Base-by-base conservation (phyloP, 1,140 invertebrate genomes). In the Drosophila paulistorum region DNA sequence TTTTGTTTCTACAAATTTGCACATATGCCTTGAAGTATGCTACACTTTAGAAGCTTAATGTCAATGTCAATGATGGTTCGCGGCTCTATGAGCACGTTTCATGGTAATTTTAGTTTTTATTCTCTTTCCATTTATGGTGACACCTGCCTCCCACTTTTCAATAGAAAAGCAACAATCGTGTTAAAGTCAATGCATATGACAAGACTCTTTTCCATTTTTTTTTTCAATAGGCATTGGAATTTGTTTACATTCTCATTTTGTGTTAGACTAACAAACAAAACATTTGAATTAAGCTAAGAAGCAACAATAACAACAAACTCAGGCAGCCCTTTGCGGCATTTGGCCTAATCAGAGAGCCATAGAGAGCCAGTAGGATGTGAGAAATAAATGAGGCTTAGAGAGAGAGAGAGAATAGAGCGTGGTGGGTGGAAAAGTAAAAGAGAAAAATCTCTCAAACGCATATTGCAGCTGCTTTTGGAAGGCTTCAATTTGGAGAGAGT, bases 181-280 rank as follows among this genome's bases (percentile, higher is more conserved):
- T 30, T 62, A 62, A 37, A 20, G 17, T 37, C 33, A 59, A 45
- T 62, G 23, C 17, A 62, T 45, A 41, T 41, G 17, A 63, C 26
- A 63, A 23, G 14, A 13, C 42, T 45, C 26, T 33, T 51, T 35
- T 63, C n/a, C 26, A 48, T 17, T 63, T 23, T 61, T 76, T 65
- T 68, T 68, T 30, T 30, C 30, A 58, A 45, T 14, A 48, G 41
- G 30, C 55, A 30, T 62, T 39, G 62, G 59, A 67, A 83, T 86
- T 86, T 86, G 83, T 86, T 86, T 86, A 87, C 83, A 80, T 86
- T 87, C 60, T 71, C 83, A 65, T 77, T 84, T 76, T 51, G 55
- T 68, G 71, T 41, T 68, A 26, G 39, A 51, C 37, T 59, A 39
- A 55, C 57, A 62, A 66, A 39, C 39, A 48, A 54, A 41, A 17